These are phyloP conservation scores for Caenorhabditis angaria DNA, from an alignment of 2,888 invertebrate species.

Conservation along the genomic window DNA sequence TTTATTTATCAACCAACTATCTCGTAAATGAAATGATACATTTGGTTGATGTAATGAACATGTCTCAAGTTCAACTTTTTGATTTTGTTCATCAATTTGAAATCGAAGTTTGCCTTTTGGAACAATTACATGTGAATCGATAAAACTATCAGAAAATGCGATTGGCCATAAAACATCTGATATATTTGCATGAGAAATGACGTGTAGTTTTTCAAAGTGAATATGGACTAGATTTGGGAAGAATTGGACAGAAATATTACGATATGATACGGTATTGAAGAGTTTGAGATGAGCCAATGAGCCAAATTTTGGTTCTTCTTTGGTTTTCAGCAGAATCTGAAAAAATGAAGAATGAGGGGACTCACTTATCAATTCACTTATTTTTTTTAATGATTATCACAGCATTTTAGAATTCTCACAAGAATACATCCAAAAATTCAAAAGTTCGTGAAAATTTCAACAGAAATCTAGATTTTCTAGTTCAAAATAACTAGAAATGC, in stretches of 20 bases:
- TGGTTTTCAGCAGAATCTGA: conserved; percentile 53
- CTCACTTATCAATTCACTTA: no score
- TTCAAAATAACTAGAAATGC: no score
- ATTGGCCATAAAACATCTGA: conserved; percentile 58
- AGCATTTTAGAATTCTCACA: no score
- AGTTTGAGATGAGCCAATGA: conserved; percentile 50
- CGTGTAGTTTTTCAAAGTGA: conserved; percentile 37
- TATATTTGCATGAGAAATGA: conserved; percentile 46
- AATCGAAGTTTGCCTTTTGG: conserved; percentile 47
- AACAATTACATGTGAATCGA: conserved; percentile 50
- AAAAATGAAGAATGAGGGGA: no score
- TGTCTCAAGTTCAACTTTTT: conserved; percentile 40
- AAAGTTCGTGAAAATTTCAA: no score
- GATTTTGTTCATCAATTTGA: conserved; percentile 43
- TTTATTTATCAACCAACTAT: conserved; percentile 43
- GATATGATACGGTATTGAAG: conserved; percentile 46
- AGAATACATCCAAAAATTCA: no score
- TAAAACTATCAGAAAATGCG: conserved; percentile 47
- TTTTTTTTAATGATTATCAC: no score
- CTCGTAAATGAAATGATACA: conserved; percentile 31
- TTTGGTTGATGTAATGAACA: conserved; percentile 36
- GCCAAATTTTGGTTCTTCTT: conserved; percentile 46
- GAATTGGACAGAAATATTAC: conserved; percentile 56
- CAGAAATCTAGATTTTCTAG: no score
- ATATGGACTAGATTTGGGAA: conserved; percentile 44